Base-by-base conservation (phyloP, 2,888 invertebrate species). In the Amaurobius ferox region DNA sequence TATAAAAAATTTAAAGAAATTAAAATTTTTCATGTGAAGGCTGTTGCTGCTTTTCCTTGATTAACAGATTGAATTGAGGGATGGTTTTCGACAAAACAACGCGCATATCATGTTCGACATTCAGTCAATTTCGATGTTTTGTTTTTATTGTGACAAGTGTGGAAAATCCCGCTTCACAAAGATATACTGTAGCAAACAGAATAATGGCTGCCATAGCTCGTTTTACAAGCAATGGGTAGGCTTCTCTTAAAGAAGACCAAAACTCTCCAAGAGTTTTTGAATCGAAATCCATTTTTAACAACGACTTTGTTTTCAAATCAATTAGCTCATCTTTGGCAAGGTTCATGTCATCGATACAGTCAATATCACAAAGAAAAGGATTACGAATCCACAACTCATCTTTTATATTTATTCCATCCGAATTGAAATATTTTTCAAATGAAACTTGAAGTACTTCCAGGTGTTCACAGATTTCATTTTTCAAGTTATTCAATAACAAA, bases 361-460 rank as follows among this genome's bases (percentile, higher is more conserved):
- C 67, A 77, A 67, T 77, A 67, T 77, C 77, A 67, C 77, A 77
- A 77, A 67, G 77, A 67, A 77, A 77, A 77, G 67, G 77, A 67
- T 77, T 77, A 77, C 77, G 77, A 77, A 77, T 67, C 66, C 67
- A 77, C 77, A 77, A 77, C 77, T 77, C 77, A 67, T 77, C 77
- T 77, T 77, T 67, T 77, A 67, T 77, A 77, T 67, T 77, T 77
- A 77, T 77, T 77, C 48, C 66, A 77, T 77, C 77, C 64, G 74
- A 74, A 64, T 74, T 74, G 74, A 74, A 74, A 64, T 74, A 74
- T 74, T 44, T 16, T 44, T 44, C 35, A 35, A 35, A 35, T 35
- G 35, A 35, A 35, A 35, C 35, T 35, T 35, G 35, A 35, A 35
- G 35, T 35, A 35, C 35, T 35, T 35, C 35, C 35, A 35, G 35